These are phyloP conservation scores for Bombus ignitus DNA, from an alignment of 1,140 invertebrate species.

Conservation along the genomic window DNA sequence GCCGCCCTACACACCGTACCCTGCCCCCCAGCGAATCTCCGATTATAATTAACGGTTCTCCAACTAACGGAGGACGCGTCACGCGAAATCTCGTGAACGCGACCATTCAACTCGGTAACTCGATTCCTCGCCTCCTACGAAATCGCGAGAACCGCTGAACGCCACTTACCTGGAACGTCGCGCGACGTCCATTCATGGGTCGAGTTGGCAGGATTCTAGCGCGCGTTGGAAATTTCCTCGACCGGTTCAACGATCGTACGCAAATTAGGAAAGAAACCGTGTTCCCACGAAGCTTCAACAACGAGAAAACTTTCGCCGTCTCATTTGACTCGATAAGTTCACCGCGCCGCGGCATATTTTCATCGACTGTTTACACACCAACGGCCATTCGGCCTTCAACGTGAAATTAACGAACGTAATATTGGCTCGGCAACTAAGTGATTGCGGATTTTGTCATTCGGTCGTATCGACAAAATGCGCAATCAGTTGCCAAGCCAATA, in stretches of 20 bases:
- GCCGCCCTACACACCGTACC: neutral
- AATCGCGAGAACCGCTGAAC: neutral
- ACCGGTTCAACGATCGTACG: neutral
- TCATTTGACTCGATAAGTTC: too few species aligned
- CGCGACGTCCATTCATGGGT: neutral
- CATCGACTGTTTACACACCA: too few species aligned
- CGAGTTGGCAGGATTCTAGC: neutral
- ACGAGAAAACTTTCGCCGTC: constrained; percentile 2
- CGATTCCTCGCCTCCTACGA: neutral
- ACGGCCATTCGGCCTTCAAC: too few species aligned
- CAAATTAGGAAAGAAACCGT: neutral
- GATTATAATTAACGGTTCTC: constrained; percentile 81
- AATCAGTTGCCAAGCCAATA: too few species aligned
- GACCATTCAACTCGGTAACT: constrained; percentile 15
- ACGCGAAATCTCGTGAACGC: constrained; percentile 71
- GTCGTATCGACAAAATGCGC: too few species aligned
- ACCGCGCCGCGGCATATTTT: too few species aligned
- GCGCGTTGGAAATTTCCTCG: neutral
- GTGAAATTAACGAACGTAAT: too few species aligned
- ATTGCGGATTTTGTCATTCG: too few species aligned
- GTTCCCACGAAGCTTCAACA: neutral
- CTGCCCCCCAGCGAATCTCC: constrained; percentile 58
- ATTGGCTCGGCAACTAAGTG: too few species aligned
- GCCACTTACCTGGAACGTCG: neutral
- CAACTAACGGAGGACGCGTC: constrained; percentile 76